phyloP scores from a whole-genome alignment of 64 coral and sea anemone species.

The Hydrozoanthus tunicans region DNA sequence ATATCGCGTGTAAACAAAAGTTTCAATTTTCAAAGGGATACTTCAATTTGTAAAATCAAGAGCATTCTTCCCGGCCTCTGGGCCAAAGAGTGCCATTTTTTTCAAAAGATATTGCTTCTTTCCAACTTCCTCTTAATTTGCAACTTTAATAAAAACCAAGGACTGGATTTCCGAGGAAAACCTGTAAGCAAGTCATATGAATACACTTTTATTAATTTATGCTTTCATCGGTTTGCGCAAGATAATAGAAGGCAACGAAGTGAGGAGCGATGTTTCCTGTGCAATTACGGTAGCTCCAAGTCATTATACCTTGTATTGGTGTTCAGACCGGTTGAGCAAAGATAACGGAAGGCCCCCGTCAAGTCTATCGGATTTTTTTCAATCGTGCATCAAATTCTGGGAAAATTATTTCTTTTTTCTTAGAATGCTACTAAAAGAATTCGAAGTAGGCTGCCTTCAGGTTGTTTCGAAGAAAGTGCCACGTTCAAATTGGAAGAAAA shows the following conservation, averaged over 20 bases:
- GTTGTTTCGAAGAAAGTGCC: no score
- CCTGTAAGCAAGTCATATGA: not conserved
- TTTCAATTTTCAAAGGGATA: no score
- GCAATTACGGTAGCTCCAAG: constrained; percentile 6
- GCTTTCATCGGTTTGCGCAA: not conserved
- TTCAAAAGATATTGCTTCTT: not conserved
- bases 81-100: not conserved
- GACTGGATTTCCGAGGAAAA: no score
- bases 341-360: not conserved
- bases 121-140: constrained; percentile 33
- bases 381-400: no score
- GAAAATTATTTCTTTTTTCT: no score
- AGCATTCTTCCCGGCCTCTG: no score
- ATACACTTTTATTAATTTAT: not conserved
- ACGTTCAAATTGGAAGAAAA: no score
- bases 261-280: constrained; percentile 8
- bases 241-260: constrained; percentile 29
- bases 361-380: not conserved
- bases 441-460: not conserved
- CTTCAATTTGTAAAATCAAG: not conserved
- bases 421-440: no score
- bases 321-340: not conserved
- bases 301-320: not conserved
- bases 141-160: constrained; percentile 47
- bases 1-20: no score